Conservation (phyloP, 1,140 invertebrate species). For the Drosophila trapezifrons region DNA sequence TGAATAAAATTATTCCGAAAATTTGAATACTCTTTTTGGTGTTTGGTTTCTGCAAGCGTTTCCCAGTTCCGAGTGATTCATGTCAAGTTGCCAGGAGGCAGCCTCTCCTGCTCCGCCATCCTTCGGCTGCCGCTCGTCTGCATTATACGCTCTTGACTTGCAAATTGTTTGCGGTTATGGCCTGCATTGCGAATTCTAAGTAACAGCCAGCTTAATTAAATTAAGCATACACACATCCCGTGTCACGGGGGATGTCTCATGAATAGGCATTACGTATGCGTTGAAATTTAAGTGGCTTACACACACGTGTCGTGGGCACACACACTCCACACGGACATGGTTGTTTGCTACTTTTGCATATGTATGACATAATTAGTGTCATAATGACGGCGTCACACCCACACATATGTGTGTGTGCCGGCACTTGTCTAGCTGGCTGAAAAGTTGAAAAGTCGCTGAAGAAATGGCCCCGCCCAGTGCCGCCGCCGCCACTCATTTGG, state of each 20-base stretch:
- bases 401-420: neutral
- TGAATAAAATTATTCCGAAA: constrained; percentile 32
- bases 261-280: constrained; percentile 79
- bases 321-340: constrained; percentile 43
- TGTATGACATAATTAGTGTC: constrained; percentile 81
- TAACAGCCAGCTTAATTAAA: constrained; percentile 78
- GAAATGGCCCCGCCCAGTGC: constrained; percentile 31
- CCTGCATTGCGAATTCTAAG: constrained; percentile 63
- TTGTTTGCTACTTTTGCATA: constrained; percentile 80
- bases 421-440: constrained; percentile 45
- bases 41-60: constrained; percentile 5
- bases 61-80: constrained; percentile 29
- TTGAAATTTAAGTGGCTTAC: constrained; percentile 81
- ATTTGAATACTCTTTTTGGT: constrained; percentile 31
- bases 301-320: constrained; percentile 65
- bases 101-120: constrained; percentile 13
- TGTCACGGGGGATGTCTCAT: constrained; percentile 46
- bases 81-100: constrained; percentile 29
- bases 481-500: constrained; percentile 56
- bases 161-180: constrained; percentile 71
- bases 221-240: constrained; percentile 57
- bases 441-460: constrained; percentile 67
- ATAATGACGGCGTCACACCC: constrained; percentile 59
- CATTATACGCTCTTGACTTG: constrained; percentile 66
- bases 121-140: constrained; percentile 23